Evolutionary conservation across 2,113 vertebrate genomes (phyloP), one percentile per base, ranked within the genome.

Genomic region (Seriola aureovittata): DNA sequence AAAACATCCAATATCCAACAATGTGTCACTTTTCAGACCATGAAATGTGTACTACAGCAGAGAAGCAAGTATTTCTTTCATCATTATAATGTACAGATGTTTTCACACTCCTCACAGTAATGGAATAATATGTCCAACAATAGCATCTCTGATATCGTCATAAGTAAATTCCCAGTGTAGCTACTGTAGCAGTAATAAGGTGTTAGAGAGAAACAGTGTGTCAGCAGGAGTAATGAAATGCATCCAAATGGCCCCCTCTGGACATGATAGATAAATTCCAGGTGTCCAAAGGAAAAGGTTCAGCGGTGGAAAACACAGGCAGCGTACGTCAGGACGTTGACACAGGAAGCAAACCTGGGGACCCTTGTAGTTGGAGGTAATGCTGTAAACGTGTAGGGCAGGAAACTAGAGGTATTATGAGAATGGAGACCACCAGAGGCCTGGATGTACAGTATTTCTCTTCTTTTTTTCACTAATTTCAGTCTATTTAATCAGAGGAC

Each of bases 251-350:
- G 64, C 66, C 71, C 82, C 81, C 81, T 57, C 13, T 75, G 85
- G 85, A 81, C 72, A 36, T 80, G 69, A 67, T 62, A 77, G 69
- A 88, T 75, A 23, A 57, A 85, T 71, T 55, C 74, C 88, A 82
- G 87, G 76, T 85, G 84, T 90, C 82, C 80, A 86, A 71, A 85
- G 86, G 86, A 91, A 92, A 73, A 80, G 71, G 48, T 88, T 69
- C 7, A 60, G 69, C 23, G 54, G 21, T 70, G 83, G 87, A 92
- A 88, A 85, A 87, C 54, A 32, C 58, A 67, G n/a, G 1, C n/a
- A 44, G 16, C 1, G 2, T 60, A 84, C 75, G 75, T 85, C 83
- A 91, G 69, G 48, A 66, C 85, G 58, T 25, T 36, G 78, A 92
- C 86, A 85, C 80, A 7, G 90, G 82, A 90, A 90, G 72, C 62